phyloP scores from a whole-genome alignment of 2,113 vertebrate genomes.

The Anolis sagrei region DNA sequence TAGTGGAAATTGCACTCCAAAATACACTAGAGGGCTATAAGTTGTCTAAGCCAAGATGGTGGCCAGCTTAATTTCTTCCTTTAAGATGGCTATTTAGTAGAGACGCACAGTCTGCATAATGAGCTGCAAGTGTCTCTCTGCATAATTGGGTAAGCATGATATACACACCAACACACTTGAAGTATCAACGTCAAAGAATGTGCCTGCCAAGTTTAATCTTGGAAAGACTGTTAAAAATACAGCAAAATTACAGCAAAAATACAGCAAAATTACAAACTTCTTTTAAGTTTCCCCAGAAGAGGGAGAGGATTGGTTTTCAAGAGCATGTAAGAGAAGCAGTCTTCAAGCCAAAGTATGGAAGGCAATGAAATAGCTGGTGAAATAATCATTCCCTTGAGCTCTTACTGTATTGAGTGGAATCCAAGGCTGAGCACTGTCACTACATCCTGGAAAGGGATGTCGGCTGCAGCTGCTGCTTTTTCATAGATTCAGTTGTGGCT shows the following conservation, averaged over 20 bases:
- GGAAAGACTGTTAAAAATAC: conserved; percentile 22
- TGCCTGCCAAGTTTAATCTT: conserved; percentile 17
- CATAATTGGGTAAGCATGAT: not conserved
- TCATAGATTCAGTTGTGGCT: conserved; percentile 13
- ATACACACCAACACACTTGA: conserved; percentile 10
- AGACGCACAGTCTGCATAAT: not conserved
- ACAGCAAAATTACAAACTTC: conserved; percentile 10
- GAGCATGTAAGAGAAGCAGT: conserved; percentile 31
- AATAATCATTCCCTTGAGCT: conserved; percentile 44
- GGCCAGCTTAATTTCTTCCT: not conserved
- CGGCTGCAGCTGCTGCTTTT: conserved; percentile 49
- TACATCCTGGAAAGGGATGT: conserved; percentile 41
- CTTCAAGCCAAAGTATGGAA: conserved; percentile 48
- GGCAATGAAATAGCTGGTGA: conserved; percentile 43
- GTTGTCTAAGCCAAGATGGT: not conserved
- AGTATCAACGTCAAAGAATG: not conserved
- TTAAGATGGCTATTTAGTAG: not conserved
- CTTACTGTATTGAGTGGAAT: conserved; percentile 42
- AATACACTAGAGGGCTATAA: not conserved
- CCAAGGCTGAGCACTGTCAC: conserved; percentile 20
- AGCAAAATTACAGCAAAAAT: conserved; percentile 20
- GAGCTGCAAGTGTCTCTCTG: not conserved
- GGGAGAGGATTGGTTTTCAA: conserved; percentile 11
- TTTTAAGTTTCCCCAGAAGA: conserved; percentile 24
- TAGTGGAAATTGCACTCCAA: not conserved